phyloP scores from a whole-genome alignment of 2,888 invertebrate species.

The Morpho helenor region DNA sequence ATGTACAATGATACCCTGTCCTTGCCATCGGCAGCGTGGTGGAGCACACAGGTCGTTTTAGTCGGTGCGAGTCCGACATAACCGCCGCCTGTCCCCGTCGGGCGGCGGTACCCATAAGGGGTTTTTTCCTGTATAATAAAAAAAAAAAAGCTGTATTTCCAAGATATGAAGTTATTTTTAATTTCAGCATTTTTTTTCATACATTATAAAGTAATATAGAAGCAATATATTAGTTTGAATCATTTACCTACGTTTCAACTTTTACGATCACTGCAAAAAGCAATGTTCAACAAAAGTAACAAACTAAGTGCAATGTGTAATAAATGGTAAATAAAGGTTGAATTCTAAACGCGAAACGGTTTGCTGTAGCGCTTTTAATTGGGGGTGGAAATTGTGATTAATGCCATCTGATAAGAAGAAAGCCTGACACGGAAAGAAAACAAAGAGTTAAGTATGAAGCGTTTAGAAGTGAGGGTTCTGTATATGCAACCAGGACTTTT shows the following conservation, averaged over 20 bases:
- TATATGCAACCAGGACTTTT: background rate
- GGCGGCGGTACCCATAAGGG: no score
- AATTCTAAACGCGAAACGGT: conserved; percentile 40
- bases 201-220: conserved; percentile 30
- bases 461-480: conserved; percentile 7
- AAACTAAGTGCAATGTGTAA: conserved; percentile 54
- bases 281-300: conserved; percentile 50
- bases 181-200: no score
- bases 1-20: no score
- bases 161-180: no score
- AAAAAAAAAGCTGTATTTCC: no score
- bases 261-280: conserved; percentile 54
- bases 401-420: conserved; percentile 70
- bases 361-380: conserved; percentile 65
- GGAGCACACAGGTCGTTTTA: no score
- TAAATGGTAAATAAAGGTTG: conserved; percentile 51
- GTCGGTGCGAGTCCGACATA: no score
- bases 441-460: conserved; percentile 10
- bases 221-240: conserved; percentile 43
- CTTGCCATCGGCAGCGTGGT: no score
- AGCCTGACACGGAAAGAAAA: conserved; percentile 56
- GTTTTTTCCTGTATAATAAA: no score
- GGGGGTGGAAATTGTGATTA: conserved; percentile 77
- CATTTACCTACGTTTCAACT: conserved; percentile 3
- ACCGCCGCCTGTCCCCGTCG: no score